Conservation (phyloP, 2,113 vertebrate genomes). For the Chaetodon trifascialis region DNA sequence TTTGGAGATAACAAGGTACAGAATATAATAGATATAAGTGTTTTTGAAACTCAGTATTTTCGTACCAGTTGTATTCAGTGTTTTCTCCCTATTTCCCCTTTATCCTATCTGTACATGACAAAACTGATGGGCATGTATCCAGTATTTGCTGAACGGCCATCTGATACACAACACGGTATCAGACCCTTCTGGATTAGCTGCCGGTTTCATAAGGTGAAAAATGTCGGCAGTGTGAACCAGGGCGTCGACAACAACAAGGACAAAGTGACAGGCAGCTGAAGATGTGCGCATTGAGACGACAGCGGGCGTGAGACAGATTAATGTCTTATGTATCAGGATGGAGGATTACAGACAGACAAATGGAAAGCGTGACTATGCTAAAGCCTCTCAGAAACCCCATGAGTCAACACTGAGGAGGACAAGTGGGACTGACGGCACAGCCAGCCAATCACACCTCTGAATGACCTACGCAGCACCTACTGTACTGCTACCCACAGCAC, state of each 20-base stretch:
- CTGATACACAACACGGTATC: conserved; percentile 44
- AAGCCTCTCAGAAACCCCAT: conserved; percentile 68
- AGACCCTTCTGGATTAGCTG: conserved; percentile 34
- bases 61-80: too few species aligned
- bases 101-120: not conserved
- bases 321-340: conserved; percentile 71
- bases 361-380: conserved; percentile 70
- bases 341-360: conserved; percentile 76
- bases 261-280: conserved; percentile 59
- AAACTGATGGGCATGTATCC: not conserved
- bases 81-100: not conserved
- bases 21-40: not conserved
- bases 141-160: conserved; percentile 12
- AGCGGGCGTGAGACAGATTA: conserved; percentile 73
- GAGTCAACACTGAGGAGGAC: conserved; percentile 52
- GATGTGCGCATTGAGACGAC: conserved; percentile 38
- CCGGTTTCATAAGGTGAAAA: conserved; percentile 43
- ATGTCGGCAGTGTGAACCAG: conserved; percentile 5
- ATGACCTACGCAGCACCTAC: conserved; percentile 31
- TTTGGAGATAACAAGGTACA: not conserved
- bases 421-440: conserved; percentile 16
- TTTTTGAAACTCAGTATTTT: too few species aligned
- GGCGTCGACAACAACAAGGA: conserved; percentile 43
- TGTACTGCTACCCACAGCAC: not conserved
- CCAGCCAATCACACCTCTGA: conserved; percentile 35